These are phyloP conservation scores for Steinernema hermaphroditum DNA, from an alignment of 2,888 invertebrate species.

Conservation along the genomic window DNA sequence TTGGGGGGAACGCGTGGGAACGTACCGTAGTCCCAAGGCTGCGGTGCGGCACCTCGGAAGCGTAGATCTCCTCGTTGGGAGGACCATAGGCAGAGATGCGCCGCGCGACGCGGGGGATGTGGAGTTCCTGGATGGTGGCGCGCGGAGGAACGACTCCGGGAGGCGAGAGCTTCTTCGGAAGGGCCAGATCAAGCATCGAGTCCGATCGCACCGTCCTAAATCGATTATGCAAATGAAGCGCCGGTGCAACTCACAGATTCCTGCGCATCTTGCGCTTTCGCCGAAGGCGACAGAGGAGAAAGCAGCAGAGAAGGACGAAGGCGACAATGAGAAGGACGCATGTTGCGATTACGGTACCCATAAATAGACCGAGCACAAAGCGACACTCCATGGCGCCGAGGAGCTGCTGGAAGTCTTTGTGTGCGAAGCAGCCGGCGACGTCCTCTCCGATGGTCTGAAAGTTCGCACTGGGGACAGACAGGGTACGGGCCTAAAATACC, in stretches of 20 bases:
- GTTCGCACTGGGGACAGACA: neutral
- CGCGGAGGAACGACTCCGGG: neutral
- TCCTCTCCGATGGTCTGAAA: constrained; percentile 8
- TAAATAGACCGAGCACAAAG: constrained; percentile 3
- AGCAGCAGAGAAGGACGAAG: neutral
- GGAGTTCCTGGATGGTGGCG: neutral
- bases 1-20: neutral
- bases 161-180: constrained; percentile 1
- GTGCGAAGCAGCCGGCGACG: constrained; percentile 12
- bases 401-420: neutral
- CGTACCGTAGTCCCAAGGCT: neutral
- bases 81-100: neutral
- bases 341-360: neutral
- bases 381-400: neutral
- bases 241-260: constrained; percentile 3
- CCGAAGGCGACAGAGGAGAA: neutral
- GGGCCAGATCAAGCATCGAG: constrained; percentile 24
- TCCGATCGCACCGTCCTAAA: constrained; percentile 23
- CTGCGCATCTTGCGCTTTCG: constrained; percentile 18
- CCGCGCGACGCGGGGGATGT: neutral
- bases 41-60: neutral
- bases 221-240: constrained; percentile 18
- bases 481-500: neutral
- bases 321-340: neutral
- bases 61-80: neutral